A percentile compares a stretch with the other conserved stretches of the same genome.
Evolutionary conservation across 1,140 invertebrate species (phyloP).

Genomic region (Oncopeltus fasciatus): DNA sequence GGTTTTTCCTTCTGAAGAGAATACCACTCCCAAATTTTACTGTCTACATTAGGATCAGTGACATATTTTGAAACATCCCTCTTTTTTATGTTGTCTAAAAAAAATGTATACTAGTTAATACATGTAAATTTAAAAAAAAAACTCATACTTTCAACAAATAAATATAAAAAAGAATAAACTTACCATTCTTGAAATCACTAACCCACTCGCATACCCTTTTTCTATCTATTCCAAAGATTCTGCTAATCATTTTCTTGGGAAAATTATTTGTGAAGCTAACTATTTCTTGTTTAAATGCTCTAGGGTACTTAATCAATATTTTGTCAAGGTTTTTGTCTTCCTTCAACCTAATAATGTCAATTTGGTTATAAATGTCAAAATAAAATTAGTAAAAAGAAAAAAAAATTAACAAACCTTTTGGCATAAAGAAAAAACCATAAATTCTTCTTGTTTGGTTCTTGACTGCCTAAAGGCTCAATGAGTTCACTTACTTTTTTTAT

Average conservation of each 20-base stretch:
- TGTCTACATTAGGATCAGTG: constrained; percentile 20
- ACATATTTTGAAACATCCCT: constrained; percentile 13
- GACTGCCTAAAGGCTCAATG: neutral
- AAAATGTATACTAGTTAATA: neutral
- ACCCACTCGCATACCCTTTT: constrained; percentile 27
- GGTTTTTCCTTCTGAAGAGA: constrained; percentile 3
- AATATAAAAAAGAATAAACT: no score
- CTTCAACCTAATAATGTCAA: constrained; percentile 3
- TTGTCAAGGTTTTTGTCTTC: neutral
- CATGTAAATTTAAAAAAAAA: neutral
- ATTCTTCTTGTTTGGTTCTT: neutral
- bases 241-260: constrained; percentile 23
- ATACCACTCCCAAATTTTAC: constrained; percentile 22
- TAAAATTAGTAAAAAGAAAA: neutral
- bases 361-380: neutral
- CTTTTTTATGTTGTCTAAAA: neutral
- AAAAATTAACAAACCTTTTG: neutral
- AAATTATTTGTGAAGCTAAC: constrained; percentile 21
- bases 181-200: constrained; percentile 1
- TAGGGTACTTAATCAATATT: constrained; percentile 25
- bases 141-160: no score
- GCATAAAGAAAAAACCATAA: constrained; percentile 7
- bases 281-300: constrained; percentile 26
- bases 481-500: constrained; percentile 2
- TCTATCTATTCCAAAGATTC: constrained; percentile 25